Percentiles rank a stretch among this genome's conserved stretches.
Evolutionary conservation across 2,888 invertebrate species (phyloP).

Genomic region (Chrysolina oricalcia): DNA sequence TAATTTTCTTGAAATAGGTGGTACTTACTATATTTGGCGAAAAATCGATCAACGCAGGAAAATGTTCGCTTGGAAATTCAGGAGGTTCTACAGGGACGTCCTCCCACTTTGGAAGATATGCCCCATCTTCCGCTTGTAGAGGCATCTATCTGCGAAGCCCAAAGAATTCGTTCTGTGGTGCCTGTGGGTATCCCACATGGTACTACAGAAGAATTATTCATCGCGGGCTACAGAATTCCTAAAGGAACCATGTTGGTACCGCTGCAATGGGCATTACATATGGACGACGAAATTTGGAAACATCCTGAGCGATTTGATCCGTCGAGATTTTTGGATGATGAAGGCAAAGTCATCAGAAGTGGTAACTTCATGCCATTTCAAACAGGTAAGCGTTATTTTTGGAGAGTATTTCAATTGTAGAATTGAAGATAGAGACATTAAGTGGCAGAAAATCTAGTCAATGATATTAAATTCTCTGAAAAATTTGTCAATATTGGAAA

Average conservation of each 20-base stretch:
- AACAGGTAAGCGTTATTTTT: slow-evolving; percentile 75
- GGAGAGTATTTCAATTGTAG: neutral
- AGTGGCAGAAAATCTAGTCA: no score
- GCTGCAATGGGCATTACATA: slow-evolving; percentile 87
- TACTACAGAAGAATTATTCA: slow-evolving; percentile 73
- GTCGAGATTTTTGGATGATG: slow-evolving; percentile 78
- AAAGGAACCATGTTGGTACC: slow-evolving; percentile 85
- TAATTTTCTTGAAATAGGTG: slow-evolving; percentile 71
- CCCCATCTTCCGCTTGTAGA: slow-evolving; percentile 76
- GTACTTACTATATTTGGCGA: slow-evolving; percentile 86
- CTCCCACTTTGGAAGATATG: slow-evolving; percentile 75
- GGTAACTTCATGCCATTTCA: slow-evolving; percentile 88
- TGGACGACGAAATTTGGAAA: slow-evolving; percentile 79
- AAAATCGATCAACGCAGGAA: slow-evolving; percentile 78
- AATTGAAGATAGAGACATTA: no score
- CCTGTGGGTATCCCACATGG: slow-evolving; percentile 92
- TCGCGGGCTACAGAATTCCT: slow-evolving; percentile 77
- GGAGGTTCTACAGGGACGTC: slow-evolving; percentile 59
- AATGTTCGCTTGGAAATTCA: slow-evolving; percentile 76
- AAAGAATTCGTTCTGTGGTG: slow-evolving; percentile 85
- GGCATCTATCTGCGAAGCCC: slow-evolving; percentile 86
- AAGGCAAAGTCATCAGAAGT: slow-evolving; percentile 78
- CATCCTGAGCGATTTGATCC: slow-evolving; percentile 82
- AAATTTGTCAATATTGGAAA: no score
- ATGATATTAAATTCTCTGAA: no score